Percentiles rank a stretch among this genome's conserved stretches.
Evolutionary conservation across 1,140 invertebrate genomes (phyloP).

Genomic region (Sycophila sp.): DNA sequence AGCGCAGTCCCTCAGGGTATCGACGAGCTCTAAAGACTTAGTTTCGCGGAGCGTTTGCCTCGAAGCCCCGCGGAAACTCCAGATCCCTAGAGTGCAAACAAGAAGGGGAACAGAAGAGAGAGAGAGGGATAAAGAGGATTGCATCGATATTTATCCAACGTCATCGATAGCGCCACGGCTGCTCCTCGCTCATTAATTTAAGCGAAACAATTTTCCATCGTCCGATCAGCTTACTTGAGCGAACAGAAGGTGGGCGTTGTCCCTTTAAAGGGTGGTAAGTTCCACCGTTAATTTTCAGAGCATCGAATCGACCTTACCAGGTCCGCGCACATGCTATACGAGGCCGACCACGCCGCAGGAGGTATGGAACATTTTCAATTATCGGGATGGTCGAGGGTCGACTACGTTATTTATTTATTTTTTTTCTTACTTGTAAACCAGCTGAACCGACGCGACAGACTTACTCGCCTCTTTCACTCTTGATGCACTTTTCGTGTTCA

Average conservation of each 20-base stretch:
- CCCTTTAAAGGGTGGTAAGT: background rate
- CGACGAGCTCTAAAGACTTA: background rate
- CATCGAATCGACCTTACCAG: conserved; percentile 3
- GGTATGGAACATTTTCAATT: conserved; percentile 4
- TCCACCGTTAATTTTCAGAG: background rate
- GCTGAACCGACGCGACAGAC: no score
- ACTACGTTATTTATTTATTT: no score
- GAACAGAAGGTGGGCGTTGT: background rate
- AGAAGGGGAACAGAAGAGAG: no score
- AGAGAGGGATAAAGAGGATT: no score
- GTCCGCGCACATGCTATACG: background rate
- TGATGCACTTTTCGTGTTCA: no score
- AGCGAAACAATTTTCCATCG: conserved; percentile 2
- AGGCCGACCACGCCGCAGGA: background rate
- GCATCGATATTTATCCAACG: background rate
- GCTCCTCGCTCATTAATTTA: background rate
- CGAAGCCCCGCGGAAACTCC: no score
- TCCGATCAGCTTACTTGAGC: background rate
- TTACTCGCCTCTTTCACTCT: no score
- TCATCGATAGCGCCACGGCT: background rate
- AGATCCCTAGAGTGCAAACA: no score
- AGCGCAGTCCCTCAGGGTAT: background rate
- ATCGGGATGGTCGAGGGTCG: no score
- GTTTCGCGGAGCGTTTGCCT: background rate
- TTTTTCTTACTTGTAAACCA: no score